These are phyloP conservation scores for Agriopis aurantiaria DNA, from an alignment of 2,888 invertebrate species.

Conservation along the genomic window DNA sequence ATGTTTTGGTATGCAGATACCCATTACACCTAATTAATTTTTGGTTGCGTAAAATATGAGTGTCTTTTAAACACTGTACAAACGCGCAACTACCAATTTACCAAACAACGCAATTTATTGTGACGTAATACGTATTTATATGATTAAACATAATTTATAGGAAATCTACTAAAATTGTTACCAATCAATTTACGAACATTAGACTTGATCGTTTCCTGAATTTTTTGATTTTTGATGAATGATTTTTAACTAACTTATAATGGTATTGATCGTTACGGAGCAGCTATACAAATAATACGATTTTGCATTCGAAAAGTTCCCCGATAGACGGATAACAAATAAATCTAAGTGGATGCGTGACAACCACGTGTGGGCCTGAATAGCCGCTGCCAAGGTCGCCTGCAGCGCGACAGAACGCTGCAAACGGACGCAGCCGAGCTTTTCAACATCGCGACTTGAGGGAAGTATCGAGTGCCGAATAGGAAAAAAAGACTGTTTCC, in stretches of 20 bases:
- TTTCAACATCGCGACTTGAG: constrained; percentile 1
- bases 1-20: no score
- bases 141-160: no score
- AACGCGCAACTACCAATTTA: no score
- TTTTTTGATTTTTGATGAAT: background rate
- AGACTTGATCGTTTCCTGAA: background rate
- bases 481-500: background rate
- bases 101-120: no score
- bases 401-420: background rate
- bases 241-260: background rate
- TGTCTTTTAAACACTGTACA: no score
- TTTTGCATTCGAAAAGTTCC: background rate
- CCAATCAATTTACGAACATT: background rate
- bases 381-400: constrained; percentile 1
- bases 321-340: background rate
- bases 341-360: constrained; percentile 8
- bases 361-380: constrained; percentile 16
- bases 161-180: no score
- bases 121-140: no score
- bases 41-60: no score
- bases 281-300: background rate
- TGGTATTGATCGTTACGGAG: no score
- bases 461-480: background rate
- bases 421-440: constrained; percentile 3
- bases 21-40: no score